Evolutionary conservation across 2,888 invertebrate species (phyloP), one percentile per base, ranked within the genome.

Genomic region (Tachina lurida): DNA sequence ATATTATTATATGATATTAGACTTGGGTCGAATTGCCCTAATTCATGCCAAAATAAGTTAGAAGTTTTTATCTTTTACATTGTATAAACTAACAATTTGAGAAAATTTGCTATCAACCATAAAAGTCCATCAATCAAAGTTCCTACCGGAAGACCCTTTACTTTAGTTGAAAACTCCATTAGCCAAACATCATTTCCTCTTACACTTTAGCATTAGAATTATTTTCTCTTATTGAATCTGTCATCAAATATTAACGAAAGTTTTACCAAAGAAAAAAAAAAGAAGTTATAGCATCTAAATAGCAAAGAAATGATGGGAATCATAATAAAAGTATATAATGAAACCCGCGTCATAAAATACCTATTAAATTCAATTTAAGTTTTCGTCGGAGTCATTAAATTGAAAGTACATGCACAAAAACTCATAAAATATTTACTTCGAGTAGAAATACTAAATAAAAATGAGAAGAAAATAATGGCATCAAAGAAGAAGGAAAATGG

Each of bases 401-500:
- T 43, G 60, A 68, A 17, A 5, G 22, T 41, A 58, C 8, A 65
- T 13, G 47, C 15, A 52, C 39, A 73, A 13, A 47, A 17, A 58
- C 17, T 52, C 7, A n/a, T 19, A 75, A 45, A 47, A 58, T 39
- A 60, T n/a, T n/a, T 10, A 60, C 15, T 19, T 39, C 19, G 22
- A 56, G 22, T 17, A 31, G n/a, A 78, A 62, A 31, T 4, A 68
- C 31, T 31, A 31, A 31, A 31, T 31, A 47, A 47, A 73, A 31
- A 68, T 65, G 17, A 22, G 15, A 77, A 77, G 10, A 60, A 71
- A 58, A 77, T 76, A 76, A 84, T 80, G 76, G 75, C 71, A 31
- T 22, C 17, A 58, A 65, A 60, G 15, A 62, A 62, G 52, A 68
- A 71, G 71, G 19, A 22, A 52, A 58, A 22, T 63, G 1, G 58